Evolutionary conservation across 1,140 invertebrate species (phyloP).

Genomic region (Berghia stephanieae): DNA sequence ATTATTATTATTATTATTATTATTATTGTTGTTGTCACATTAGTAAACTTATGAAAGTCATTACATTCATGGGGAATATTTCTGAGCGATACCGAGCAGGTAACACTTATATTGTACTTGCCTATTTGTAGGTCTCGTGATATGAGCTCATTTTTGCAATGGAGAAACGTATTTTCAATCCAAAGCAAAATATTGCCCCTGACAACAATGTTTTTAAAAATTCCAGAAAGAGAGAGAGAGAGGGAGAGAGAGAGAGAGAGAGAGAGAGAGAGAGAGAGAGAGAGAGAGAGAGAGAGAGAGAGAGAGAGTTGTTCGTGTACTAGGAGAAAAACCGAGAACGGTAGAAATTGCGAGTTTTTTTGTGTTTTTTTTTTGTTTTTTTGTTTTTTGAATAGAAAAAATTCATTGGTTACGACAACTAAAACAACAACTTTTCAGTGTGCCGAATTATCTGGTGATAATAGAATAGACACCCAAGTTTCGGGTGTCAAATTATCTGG

Average conservation of each 20-base stretch:
- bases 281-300: conserved; percentile 22
- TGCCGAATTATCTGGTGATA: background rate
- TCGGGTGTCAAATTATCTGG: no score
- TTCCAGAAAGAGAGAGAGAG: background rate
- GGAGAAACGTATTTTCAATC: background rate
- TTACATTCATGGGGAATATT: no score
- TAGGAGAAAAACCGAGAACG: background rate
- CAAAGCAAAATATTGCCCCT: background rate
- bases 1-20: background rate
- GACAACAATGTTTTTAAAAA: background rate
- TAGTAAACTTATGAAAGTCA: background rate
- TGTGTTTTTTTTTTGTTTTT: background rate
- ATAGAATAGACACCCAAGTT: background rate
- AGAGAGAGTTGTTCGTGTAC: conserved; percentile 9
- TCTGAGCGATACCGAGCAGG: no score
- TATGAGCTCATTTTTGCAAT: background rate
- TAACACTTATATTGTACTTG: no score
- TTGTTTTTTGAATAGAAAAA: no score
- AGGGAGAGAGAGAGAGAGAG: conserved; percentile 16
- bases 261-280: no score
- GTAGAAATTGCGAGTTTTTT: background rate
- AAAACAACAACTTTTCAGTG: conserved; percentile 3
- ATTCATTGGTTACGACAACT: conserved; percentile 8
- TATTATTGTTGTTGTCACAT: background rate
- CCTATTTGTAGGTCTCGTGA: background rate